Base-by-base conservation (phyloP, 30 jellyfish, hydroid and myxozoan species). In the Hydractinia symbiolongicarpus region DNA sequence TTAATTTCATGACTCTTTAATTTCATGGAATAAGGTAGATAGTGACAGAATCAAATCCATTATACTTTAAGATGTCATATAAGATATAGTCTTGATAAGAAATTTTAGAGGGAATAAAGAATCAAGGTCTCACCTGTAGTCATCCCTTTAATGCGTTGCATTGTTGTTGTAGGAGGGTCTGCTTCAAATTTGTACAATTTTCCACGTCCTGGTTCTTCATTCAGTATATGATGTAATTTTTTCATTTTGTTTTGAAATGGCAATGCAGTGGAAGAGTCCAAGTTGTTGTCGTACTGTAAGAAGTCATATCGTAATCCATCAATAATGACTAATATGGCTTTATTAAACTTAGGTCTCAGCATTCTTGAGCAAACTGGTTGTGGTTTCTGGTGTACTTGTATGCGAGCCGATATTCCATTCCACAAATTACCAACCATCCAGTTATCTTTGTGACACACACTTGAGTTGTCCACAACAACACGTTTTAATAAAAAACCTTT, bases 161-260 rank as follows among this genome's bases (percentile, higher is more conserved):
- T 83, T 40, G 98, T 86, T 0, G 95, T 91, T 16, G 98, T 91
- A n/a, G 98, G 98, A 61, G 98, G 98, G 69, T 91, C 98, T 50
- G 98, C 98, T 54, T 86, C 82, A 54, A 91, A 85, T 67, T 83
- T 86, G 80, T 71, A 91, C 14, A 86, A 66, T 68, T 67, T 81
- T 5, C 95, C 90, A 55, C 64, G 73, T 15, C 62, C 79, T 16
- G 79, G 81, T 6, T 79, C 54, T 5, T 86, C 68, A 5, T 53
- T 56, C 64, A 91, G 54, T 16, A 86, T 17, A 5, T 72, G 55
- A 16, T 82, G 78, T 57, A 82, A 16, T 52, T 71, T 77, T 30
- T 4, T 60, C 88, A 91, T 69, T 71, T 91, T 91, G 86, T 91
- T 86, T 61, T 82, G 84, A 73, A 72, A 91, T 70, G 87, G 86